Base-by-base conservation (phyloP, 2,888 invertebrate species). In the Calameuta pallipes region DNA sequence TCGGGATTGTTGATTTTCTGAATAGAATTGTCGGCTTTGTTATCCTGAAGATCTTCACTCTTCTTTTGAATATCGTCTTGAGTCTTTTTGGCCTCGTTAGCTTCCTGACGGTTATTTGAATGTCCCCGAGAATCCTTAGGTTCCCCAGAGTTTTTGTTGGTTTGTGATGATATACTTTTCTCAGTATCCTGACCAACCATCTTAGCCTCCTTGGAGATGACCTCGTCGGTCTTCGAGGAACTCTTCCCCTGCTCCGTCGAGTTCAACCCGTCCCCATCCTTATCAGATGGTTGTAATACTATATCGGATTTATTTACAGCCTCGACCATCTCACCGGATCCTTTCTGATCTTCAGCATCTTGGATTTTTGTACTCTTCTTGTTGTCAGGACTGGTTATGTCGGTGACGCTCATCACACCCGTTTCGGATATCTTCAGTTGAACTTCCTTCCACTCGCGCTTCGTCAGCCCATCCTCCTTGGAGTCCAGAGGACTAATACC, bases 371-470 rank as follows among this genome's bases (percentile, higher is more conserved):
- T 78, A 75, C 83, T 87, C 81, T 86, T 89, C 82, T 91, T 91
- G 68, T 86, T 84, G 70, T 90, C 89, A 36, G 89, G 86, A 83
- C 86, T 89, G 35, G 91, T 90, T 85, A 94, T 93, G 78, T 93
- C 93, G 1, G 93, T 93, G 56, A 94, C 93, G 84, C 94, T 94
- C 93, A 94, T 94, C 33, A 94, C 93, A 73, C 94, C 95, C 81
- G 93, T 94, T 88, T 95, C 94, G 80, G 94, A 94, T 76, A 95
- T 95, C 85, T 94, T 92, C 73, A 95, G 88, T 85, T 94, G 94
- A 73, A 95, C 94, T 89, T 94, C 94, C 85, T 94, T 94, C 93
- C 94, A 94, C 76, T 93, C 93, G 37, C 92, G 88, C 33, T 89
- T 90, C 15, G 85, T 78, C 4, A 81, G 80, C 75, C 89, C 88